Percentiles rank a stretch among this genome's conserved stretches.
Conservation (phyloP, 2,888 invertebrate species). For the Ptychoptera albimana region DNA sequence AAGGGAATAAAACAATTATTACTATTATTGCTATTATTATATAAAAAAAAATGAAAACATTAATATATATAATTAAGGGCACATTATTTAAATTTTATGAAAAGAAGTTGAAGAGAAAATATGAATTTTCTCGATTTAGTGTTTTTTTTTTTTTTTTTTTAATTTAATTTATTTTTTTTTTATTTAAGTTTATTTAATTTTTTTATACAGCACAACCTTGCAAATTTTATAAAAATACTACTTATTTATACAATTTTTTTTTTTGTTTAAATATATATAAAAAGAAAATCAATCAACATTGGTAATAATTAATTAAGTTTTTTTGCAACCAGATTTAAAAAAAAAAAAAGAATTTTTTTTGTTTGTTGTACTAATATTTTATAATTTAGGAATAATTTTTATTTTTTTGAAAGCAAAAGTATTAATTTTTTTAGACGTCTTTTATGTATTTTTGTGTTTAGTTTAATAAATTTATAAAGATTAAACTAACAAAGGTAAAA, state of each 20-base stretch:
- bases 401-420: no score
- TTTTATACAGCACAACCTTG: constrained; percentile 35
- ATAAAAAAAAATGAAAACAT: constrained; percentile 33
- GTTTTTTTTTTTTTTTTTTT: neutral
- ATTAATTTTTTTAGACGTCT: no score
- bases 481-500: no score
- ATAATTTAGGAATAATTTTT: no score
- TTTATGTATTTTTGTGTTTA: no score
- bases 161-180: neutral
- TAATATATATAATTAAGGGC: constrained; percentile 4
- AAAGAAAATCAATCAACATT: neutral
- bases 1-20: neutral
- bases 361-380: no score
- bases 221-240: constrained; percentile 4
- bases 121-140: neutral
- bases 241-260: no score
- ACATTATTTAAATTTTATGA: neutral
- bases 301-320: neutral
- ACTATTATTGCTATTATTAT: constrained; percentile 18
- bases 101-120: neutral
- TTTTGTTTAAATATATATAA: neutral
- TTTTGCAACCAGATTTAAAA: no score
- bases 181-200: neutral
- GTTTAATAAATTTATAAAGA: no score
- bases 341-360: no score